Evolutionary conservation across 2,888 invertebrate species (phyloP), one percentile per base, ranked within the genome.

Genomic region (Ypsolopha sequella): DNA sequence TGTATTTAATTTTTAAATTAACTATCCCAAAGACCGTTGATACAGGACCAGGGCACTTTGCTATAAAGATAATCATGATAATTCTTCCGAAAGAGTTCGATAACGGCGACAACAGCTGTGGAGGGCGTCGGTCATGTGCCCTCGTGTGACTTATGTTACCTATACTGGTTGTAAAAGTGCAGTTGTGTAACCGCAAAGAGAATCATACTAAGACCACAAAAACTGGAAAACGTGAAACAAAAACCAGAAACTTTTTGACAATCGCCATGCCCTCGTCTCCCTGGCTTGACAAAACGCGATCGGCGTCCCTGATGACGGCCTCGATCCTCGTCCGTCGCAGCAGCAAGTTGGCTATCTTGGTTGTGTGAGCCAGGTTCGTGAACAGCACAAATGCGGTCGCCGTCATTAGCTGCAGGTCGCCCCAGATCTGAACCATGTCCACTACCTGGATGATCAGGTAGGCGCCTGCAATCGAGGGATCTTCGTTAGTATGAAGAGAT

Each of bases 361-460:
- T 63, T 0, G 70, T 67, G 14, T 87, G 85, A 0, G 82, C 77
- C 56, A 86, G 53, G 60, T 85, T 87, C 0, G 87, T 87, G 64
- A 85, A 80, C 14, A 87, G 67, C 1, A 87, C 58, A 60, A 81
- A 86, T 0, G 81, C 78, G 0, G 76, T 75, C 1, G 73, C 76
- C 0, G 86, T 86, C 87, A 87, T 87, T 50, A 80, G 60, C 0
- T 78, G 73, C 6, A 87, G 61, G 58, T 87, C 63, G 0, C 86
- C 87, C 87, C 88, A 84, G 9, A 86, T 82, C 36, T 74, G 59
- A 51, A 70, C 71, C 49, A 89, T 58, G 58, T 88, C 87, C 3
- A 85, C 73, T 0, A 81, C 62, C 70, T 89, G 88, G 34, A 80
- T 78, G 11, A 84, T 60, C 1, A 87, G 59, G 59, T 81, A 88